Base-by-base conservation (phyloP, 2,888 invertebrate species). In the Coenonympha arcania region DNA sequence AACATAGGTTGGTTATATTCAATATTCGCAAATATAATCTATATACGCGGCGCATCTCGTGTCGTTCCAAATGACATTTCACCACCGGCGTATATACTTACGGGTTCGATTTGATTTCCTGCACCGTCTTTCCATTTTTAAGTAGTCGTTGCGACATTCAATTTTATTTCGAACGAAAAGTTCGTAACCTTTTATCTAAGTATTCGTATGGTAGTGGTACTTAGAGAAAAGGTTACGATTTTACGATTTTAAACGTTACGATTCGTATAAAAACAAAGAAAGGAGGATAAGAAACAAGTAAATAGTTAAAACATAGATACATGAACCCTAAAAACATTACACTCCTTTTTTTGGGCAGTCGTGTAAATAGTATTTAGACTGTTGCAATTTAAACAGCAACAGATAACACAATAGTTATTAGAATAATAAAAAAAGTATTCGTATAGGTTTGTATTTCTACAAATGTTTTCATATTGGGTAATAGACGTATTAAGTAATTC, bases 31-130 rank as follows among this genome's bases (percentile, higher is more conserved):
- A 45, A 50, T 40, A 44, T 42, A 46, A 51, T 46, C 39, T 45
- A 46, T 45, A 52, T 46, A 51, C 28, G 37, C 40, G 44, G 40
- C 59, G 28, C 30, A 52, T 56, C 54, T 50, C 63, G 57, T 60
- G 62, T 61, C 61, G 60, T 56, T 59, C 59, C 61, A 66, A 69
- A 63, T 67, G 71, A 72, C 69, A 74, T 78, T 77, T 76, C 68
- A 62, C 57, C 65, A 59, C 58, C 65, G 66, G 56, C 73, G 66
- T 68, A 71, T 68, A 71, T 71, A 70, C n/a, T n/a, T n/a, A n/a
- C 68, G 71, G 65, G 74, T 73, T 73, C 79, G 71, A 79, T 78
- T 79, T 71, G 76, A 78, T 79, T 79, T 76, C 73, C 69, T 68
- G 63, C 69, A 67, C 53, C 63, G 60, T 63, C 65, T 68, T 78